Conservation (phyloP, 2,888 invertebrate genomes). For the Myopa testacea region DNA sequence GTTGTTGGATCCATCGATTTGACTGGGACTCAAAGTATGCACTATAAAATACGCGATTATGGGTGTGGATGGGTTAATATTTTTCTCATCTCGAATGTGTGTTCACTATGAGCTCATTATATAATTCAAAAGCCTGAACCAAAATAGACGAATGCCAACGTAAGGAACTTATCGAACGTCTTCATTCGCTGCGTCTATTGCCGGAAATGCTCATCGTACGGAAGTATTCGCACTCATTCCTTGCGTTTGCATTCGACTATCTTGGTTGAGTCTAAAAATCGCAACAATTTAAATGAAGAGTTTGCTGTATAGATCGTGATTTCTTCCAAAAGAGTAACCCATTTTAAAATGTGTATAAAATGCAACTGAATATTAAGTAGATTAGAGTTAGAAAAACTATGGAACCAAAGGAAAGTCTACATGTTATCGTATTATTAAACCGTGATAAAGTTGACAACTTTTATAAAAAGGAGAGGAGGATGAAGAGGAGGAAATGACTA, state of each 20-base stretch:
- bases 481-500: too few species aligned
- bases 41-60: slow-evolving; percentile 17
- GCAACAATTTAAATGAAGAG: too few species aligned
- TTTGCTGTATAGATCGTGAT: too few species aligned
- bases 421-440: too few species aligned
- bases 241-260: background rate
- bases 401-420: background rate
- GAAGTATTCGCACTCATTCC: background rate
- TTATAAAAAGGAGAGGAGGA: too few species aligned
- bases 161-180: background rate
- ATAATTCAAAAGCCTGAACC: too few species aligned
- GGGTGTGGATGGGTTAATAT: background rate
- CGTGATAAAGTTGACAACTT: too few species aligned
- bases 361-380: too few species aligned
- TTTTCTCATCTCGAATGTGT: background rate
- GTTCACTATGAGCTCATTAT: background rate
- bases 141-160: too few species aligned
- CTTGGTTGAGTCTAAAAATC: too few species aligned
- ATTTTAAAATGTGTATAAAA: too few species aligned
- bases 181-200: background rate
- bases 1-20: slow-evolving; percentile 40
- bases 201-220: background rate
- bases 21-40: background rate
- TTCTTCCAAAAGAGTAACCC: too few species aligned
- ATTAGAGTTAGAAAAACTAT: background rate